Evolutionary conservation across 2,888 invertebrate species (phyloP).

Genomic region (Gymnocheta viridis): DNA sequence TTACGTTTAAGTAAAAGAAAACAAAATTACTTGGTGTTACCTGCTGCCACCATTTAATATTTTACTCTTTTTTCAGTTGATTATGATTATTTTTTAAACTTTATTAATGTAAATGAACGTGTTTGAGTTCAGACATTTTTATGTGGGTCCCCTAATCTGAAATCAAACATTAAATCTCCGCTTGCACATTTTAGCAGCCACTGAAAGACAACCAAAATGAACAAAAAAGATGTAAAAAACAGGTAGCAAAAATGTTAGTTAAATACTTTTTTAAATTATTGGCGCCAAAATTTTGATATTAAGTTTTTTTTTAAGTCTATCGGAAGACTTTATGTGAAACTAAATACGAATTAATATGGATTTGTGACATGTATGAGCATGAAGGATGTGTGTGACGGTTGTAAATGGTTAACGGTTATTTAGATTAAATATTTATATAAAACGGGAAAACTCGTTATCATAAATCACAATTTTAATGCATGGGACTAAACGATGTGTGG

Average conservation of each 20-base stretch:
- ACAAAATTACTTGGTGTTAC: neutral
- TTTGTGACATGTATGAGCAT: slow-evolving; percentile 9
- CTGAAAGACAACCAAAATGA: slow-evolving; percentile 15
- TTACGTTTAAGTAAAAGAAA: too few relatives aligned
- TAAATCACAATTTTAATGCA: slow-evolving; percentile 19
- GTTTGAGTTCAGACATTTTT: slow-evolving; percentile 51
- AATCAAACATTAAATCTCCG: slow-evolving; percentile 60
- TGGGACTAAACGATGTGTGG: neutral
- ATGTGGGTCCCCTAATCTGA: slow-evolving; percentile 60
- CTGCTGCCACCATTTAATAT: slow-evolving; percentile 8
- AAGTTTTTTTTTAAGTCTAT: neutral
- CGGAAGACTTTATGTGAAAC: slow-evolving; percentile 30
- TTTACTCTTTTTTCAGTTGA: neutral
- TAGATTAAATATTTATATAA: slow-evolving; percentile 8
- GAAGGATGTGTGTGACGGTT: slow-evolving; percentile 23
- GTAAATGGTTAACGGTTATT: slow-evolving; percentile 51
- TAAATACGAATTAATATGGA: slow-evolving; percentile 30
- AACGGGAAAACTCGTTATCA: slow-evolving; percentile 29
- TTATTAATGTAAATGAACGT: slow-evolving; percentile 42
- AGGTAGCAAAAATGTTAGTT: slow-evolving; percentile 51
- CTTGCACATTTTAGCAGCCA: slow-evolving; percentile 29
- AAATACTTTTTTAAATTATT: slow-evolving; percentile 43
- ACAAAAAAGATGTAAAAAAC: slow-evolving; percentile 24
- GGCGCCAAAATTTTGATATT: slow-evolving; percentile 49
- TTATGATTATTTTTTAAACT: neutral